phyloP scores from a whole-genome alignment of 2,797 vertebrate genomes.

The Nannoperca australis region DNA sequence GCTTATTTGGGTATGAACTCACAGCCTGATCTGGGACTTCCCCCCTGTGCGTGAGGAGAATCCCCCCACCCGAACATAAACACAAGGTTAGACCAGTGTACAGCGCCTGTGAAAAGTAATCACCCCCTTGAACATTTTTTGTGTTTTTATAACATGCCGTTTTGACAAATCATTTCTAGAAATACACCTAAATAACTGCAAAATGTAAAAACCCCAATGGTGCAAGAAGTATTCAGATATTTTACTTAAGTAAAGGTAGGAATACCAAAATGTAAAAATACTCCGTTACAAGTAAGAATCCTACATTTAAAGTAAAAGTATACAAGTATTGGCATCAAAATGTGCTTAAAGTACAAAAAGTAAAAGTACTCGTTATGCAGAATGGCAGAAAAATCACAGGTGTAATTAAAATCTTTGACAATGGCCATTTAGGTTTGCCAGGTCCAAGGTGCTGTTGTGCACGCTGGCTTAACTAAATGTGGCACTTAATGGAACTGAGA shows the following conservation, averaged over 20 bases:
- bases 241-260: neutral
- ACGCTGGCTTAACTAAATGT: neutral
- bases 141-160: neutral
- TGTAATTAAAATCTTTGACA: neutral
- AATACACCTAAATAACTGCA: neutral
- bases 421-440: neutral
- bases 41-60: conserved; percentile 38
- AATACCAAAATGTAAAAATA: too few relatives aligned
- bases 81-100: neutral
- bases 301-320: too few relatives aligned
- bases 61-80: conserved; percentile 1
- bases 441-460: neutral
- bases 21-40: conserved; percentile 55
- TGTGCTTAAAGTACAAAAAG: too few relatives aligned
- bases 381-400: neutral
- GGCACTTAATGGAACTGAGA: neutral
- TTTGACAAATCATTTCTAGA: neutral
- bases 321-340: too few relatives aligned
- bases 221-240: neutral
- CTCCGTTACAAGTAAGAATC: too few relatives aligned
- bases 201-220: neutral
- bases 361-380: too few relatives aligned
- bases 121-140: neutral
- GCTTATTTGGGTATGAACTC: conserved; percentile 66
- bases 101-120: neutral